These are phyloP conservation scores for Eristalinus aeneus DNA, from an alignment of 2,888 invertebrate species.

Conservation along the genomic window DNA sequence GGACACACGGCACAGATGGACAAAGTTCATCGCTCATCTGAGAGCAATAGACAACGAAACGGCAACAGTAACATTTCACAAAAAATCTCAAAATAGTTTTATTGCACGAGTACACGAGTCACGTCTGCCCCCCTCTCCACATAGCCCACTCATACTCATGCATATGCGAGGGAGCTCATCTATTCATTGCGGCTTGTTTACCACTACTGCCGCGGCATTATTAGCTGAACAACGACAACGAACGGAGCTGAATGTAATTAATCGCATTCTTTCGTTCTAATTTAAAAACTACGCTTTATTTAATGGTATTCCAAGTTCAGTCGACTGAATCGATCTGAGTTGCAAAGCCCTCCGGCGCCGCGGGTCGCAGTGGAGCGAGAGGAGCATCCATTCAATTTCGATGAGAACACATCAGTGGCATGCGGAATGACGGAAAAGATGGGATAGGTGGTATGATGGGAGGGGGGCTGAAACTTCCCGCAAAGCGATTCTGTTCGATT, in stretches of 20 bases:
- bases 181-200: constrained; percentile 1
- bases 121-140: neutral
- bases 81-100: constrained; percentile 6
- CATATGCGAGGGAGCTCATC: neutral
- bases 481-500: constrained; percentile 30
- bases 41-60: neutral
- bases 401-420: constrained; percentile 7
- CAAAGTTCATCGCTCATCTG: neutral
- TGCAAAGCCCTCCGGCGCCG: neutral
- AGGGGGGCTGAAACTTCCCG: neutral
- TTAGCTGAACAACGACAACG: neutral
- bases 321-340: constrained; percentile 13
- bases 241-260: constrained; percentile 32
- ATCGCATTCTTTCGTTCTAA: constrained; percentile 40
- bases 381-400: constrained; percentile 1
- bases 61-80: constrained; percentile 9
- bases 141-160: neutral
- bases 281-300: constrained; percentile 20
- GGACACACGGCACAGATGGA: constrained; percentile 6
- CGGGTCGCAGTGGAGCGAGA: neutral
- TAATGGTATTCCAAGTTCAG: constrained; percentile 17
- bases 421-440: constrained; percentile 6
- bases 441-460: neutral
- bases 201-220: neutral
- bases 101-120: neutral